Conservation (phyloP, 2,113 vertebrate genomes). For the Tichodroma muraria region DNA sequence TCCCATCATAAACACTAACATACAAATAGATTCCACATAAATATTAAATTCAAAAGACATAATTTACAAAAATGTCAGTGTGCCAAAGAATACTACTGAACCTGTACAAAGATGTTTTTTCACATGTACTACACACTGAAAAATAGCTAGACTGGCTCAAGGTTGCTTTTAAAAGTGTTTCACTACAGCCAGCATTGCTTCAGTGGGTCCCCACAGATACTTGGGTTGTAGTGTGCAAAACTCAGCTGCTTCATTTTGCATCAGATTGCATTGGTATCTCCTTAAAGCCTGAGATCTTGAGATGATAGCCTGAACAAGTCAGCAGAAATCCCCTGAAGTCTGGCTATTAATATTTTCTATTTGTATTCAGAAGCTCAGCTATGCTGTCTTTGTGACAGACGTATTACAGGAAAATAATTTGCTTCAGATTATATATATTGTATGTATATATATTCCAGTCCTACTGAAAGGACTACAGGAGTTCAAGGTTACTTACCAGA, state of each 20-base stretch:
- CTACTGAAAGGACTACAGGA: not conserved
- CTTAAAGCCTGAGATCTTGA: not conserved
- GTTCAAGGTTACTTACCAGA: not conserved
- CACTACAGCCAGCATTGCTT: not conserved
- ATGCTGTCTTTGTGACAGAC: not conserved
- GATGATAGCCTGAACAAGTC: not conserved
- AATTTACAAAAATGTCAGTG: not conserved
- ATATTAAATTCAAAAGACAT: slow-evolving; percentile 17
- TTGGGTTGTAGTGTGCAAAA: not conserved
- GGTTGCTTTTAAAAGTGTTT: not conserved
- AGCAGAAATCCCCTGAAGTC: not conserved
- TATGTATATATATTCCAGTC: no score
- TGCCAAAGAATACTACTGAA: slow-evolving; percentile 14
- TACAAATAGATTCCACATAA: slow-evolving; percentile 35
- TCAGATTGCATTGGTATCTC: not conserved
- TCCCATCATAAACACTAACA: slow-evolving; percentile 1
- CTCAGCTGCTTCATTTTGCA: not conserved
- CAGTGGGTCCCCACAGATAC: not conserved
- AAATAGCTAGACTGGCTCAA: not conserved
- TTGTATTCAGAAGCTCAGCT: not conserved
- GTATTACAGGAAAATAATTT: not conserved
- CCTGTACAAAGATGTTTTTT: not conserved
- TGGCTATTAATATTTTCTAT: not conserved
- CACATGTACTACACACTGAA: not conserved
- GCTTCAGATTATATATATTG: not conserved